phyloP scores from a whole-genome alignment of 2,797 vertebrate genomes.

The Pseudocheirus occidentalis region DNA sequence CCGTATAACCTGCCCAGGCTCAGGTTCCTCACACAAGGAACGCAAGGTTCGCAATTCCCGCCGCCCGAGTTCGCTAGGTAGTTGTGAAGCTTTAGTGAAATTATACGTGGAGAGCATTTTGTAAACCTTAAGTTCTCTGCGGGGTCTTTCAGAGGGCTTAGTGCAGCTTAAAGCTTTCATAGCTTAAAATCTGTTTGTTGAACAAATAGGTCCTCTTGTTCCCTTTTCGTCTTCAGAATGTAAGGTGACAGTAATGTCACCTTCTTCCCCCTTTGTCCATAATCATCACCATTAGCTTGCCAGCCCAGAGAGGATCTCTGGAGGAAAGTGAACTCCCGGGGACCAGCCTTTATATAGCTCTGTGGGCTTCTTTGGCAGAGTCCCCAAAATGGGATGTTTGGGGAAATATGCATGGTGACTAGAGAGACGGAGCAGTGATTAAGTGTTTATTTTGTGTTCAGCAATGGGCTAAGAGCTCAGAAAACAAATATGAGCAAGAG shows the following conservation, averaged over 20 bases:
- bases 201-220: not conserved
- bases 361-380: not conserved
- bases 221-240: not conserved
- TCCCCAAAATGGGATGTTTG: not conserved
- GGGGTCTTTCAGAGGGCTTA: not conserved
- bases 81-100: not conserved
- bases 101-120: not conserved
- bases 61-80: not conserved
- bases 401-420: not conserved
- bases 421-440: not conserved
- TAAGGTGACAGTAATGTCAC: not conserved
- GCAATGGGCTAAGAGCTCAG: not conserved
- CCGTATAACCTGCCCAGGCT: not conserved
- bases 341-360: not conserved
- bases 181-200: not conserved
- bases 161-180: not conserved
- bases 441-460: not conserved
- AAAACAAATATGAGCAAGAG: not conserved
- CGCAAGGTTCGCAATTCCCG: not conserved
- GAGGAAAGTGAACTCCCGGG: not conserved
- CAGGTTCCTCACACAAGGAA: not conserved
- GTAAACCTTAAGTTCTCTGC: not conserved
- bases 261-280: not conserved
- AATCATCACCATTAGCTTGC: not conserved
- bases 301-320: not conserved